A percentile compares a stretch with the other conserved stretches of the same genome.
These are phyloP conservation scores for Muscidifurax raptorellus DNA, from an alignment of 1,140 invertebrate species.

Conservation along the genomic window DNA sequence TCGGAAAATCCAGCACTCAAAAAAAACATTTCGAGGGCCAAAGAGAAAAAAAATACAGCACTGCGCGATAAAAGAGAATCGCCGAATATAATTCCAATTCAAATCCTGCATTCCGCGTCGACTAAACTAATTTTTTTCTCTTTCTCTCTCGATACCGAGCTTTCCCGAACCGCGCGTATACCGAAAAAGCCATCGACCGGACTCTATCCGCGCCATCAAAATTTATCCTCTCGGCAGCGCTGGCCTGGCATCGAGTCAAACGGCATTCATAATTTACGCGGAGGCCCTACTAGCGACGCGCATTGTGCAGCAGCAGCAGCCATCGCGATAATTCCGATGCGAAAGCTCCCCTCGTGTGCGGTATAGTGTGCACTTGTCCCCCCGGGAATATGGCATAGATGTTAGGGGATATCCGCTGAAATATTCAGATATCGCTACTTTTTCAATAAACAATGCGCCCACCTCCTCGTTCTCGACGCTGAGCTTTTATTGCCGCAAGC, in stretches of 20 bases:
- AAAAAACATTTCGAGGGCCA: too few species aligned
- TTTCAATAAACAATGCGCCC: conserved; percentile 37
- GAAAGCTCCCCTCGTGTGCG: conserved; percentile 35
- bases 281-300: conserved; percentile 60
- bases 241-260: conserved; percentile 70
- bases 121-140: not conserved
- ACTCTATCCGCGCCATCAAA: not conserved
- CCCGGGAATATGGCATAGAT: not conserved
- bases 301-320: conserved; percentile 20
- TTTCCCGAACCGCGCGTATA: conserved; percentile 33
- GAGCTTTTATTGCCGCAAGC: not conserved
- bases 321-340: conserved; percentile 64
- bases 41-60: not conserved
- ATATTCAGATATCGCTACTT: conserved; percentile 1
- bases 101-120: not conserved
- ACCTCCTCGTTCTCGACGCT: not conserved
- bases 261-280: conserved; percentile 71
- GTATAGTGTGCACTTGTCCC: conserved; percentile 30
- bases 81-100: conserved; percentile 5
- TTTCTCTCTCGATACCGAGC: not conserved
- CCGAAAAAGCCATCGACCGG: conserved; percentile 1
- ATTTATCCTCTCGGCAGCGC: conserved; percentile 40
- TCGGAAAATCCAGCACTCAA: too few species aligned
- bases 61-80: not conserved
- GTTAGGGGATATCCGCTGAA: conserved; percentile 2